A percentile compares a stretch with the other conserved stretches of the same genome.
phyloP scores from a whole-genome alignment of 92 coral and sea anemone species.

The Meandrina meandrites region DNA sequence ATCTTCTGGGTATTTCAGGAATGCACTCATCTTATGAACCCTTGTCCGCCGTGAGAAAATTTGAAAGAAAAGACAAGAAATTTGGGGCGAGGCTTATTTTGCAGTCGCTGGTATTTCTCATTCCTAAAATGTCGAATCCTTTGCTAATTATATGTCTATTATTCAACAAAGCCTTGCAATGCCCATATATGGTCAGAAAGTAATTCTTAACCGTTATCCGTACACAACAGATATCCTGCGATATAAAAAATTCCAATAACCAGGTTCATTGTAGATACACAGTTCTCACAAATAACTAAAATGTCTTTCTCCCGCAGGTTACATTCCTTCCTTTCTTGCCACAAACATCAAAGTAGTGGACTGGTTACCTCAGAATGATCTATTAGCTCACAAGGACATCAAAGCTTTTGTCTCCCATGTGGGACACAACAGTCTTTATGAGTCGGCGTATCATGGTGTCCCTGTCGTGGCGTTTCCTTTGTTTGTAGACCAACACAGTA shows the following conservation, averaged over 20 bases:
- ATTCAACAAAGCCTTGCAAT: no score
- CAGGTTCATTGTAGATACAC: background rate
- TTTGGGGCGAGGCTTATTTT: no score
- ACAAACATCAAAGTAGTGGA: conserved; percentile 52
- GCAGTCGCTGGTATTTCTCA: no score
- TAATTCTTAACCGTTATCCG: no score
- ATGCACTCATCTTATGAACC: no score
- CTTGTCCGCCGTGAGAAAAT: no score
- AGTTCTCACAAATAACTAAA: background rate
- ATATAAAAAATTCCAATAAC: background rate
- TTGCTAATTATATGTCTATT: no score
- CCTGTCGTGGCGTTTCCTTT: conserved; percentile 68
- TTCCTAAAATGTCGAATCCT: no score
- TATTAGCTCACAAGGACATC: conserved; percentile 58
- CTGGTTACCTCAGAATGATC: conserved; percentile 74
- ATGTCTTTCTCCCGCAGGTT: conserved; percentile 32
- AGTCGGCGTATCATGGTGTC: conserved; percentile 67
- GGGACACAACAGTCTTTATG: conserved; percentile 70
- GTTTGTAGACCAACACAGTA: conserved; percentile 51
- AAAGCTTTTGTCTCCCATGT: conserved; percentile 67
- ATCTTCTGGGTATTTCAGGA: background rate
- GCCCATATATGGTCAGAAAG: no score
- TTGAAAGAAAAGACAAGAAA: no score
- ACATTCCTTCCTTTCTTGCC: conserved; percentile 55
- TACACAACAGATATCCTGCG: no score